phyloP scores from a whole-genome alignment of 2,888 invertebrate species.

The Coleophora flavipennella region DNA sequence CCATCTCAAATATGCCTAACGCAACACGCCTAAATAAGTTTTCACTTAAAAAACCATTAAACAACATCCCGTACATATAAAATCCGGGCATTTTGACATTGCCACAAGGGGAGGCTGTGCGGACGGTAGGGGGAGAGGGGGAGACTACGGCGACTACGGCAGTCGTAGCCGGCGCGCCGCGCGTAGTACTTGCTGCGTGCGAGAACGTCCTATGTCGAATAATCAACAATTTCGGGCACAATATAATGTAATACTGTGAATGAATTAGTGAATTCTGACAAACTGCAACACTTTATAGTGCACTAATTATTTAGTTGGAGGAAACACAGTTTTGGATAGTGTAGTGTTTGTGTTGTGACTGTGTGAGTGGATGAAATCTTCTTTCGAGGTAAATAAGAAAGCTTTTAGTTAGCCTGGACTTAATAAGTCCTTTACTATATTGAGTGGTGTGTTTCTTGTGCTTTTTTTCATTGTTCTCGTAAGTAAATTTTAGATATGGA shows the following conservation, averaged over 20 bases:
- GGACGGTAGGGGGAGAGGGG: slow-evolving; percentile 23
- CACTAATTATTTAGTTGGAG: too few species aligned
- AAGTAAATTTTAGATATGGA: too few species aligned
- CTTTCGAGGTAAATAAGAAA: slow-evolving; percentile 26
- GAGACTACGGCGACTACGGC: slow-evolving; percentile 55
- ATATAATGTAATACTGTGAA: slow-evolving; percentile 19
- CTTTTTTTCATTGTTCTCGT: too few species aligned
- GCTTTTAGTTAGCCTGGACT: too few species aligned
- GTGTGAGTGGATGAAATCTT: slow-evolving; percentile 27
- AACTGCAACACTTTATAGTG: slow-evolving; percentile 1
- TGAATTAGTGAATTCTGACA: slow-evolving; percentile 15
- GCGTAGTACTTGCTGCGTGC: slow-evolving; percentile 53
- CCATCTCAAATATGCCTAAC: too few species aligned
- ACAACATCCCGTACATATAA: slow-evolving; percentile 9
- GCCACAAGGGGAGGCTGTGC: too few species aligned
- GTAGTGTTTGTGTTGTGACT: slow-evolving; percentile 26
- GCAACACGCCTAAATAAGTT: too few species aligned
- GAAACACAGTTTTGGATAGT: slow-evolving; percentile 15
- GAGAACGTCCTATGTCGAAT: background rate
- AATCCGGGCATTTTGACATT: slow-evolving; percentile 19
- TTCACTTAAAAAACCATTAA: too few species aligned
- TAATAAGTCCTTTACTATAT: too few species aligned
- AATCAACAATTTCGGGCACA: too few species aligned
- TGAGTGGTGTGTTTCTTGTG: too few species aligned
- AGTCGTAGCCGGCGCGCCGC: slow-evolving; percentile 59